Evolutionary conservation across 2,888 invertebrate species (phyloP).

Genomic region (Thereva unica): DNA sequence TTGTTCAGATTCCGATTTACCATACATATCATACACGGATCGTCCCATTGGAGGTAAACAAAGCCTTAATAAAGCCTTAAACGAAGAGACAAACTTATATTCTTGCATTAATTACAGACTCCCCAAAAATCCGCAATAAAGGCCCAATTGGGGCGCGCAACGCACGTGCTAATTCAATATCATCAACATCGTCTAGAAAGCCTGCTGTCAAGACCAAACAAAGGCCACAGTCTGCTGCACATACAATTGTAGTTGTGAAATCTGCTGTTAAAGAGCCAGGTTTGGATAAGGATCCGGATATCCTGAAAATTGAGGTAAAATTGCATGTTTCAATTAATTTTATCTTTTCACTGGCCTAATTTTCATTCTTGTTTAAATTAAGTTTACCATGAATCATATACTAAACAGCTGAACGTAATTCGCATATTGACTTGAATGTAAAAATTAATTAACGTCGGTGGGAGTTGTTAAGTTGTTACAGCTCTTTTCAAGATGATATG

Average conservation of each 20-base stretch:
- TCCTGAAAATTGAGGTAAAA: slow-evolving; percentile 68
- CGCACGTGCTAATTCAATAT: slow-evolving; percentile 40
- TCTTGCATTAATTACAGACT: slow-evolving; percentile 63
- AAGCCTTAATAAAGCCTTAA: not conserved
- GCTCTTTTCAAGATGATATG: no score
- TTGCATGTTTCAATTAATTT: not conserved
- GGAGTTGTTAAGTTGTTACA: no score
- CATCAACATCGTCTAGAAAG: slow-evolving; percentile 22
- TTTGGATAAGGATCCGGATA: slow-evolving; percentile 75
- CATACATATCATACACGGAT: slow-evolving; percentile 90
- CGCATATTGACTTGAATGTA: no score
- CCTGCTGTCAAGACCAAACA: slow-evolving; percentile 50
- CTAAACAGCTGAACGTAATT: no score
- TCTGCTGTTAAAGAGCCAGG: slow-evolving; percentile 66
- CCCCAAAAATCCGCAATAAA: slow-evolving; percentile 75
- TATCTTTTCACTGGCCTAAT: not conserved
- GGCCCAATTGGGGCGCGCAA: slow-evolving; percentile 43
- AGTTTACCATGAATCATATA: no score
- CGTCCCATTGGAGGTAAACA: slow-evolving; percentile 78
- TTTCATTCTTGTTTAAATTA: no score
- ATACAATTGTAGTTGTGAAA: slow-evolving; percentile 83
- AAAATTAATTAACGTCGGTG: no score
- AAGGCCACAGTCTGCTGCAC: slow-evolving; percentile 61
- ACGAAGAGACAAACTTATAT: slow-evolving; percentile 2
- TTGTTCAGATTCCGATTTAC: slow-evolving; percentile 85